Percentiles rank a stretch among this genome's conserved stretches.
phyloP scores from a whole-genome alignment of 2,888 invertebrate species.

The Mythimna lalbum region DNA sequence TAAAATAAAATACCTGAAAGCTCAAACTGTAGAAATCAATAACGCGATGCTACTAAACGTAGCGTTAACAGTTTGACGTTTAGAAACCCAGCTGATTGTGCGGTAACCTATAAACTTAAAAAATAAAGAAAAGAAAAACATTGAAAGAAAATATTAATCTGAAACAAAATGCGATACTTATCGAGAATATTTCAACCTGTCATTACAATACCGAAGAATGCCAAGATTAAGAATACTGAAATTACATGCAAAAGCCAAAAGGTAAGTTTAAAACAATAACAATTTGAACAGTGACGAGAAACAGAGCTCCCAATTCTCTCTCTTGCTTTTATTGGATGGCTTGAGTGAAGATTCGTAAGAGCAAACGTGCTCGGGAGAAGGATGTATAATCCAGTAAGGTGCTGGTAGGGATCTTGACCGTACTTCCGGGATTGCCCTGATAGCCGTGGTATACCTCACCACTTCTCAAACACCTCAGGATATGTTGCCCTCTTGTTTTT shows the following conservation, averaged over 20 bases:
- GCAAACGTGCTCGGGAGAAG: no score
- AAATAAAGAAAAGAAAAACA: conserved; percentile 25
- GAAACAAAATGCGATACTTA: conserved; percentile 86
- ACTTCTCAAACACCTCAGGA: no score
- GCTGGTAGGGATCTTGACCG: no score
- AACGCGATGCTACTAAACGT: conserved; percentile 37
- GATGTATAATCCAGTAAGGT: no score
- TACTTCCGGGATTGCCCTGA: no score
- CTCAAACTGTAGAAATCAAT: neutral
- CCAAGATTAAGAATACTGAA: conserved; percentile 90
- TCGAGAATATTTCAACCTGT: conserved; percentile 94
- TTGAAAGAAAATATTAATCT: conserved; percentile 3
- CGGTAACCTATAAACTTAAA: conserved; percentile 63
- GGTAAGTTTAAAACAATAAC: conserved; percentile 81
- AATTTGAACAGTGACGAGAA: no score
- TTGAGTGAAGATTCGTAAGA: no score
- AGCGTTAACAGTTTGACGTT: conserved; percentile 29
- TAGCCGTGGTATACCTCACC: no score
- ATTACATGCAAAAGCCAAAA: conserved; percentile 94
- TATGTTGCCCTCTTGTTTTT: no score
- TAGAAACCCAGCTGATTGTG: conserved; percentile 49
- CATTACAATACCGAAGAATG: conserved; percentile 91
- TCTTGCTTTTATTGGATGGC: neutral
- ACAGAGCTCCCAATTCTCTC: no score
- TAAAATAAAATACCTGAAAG: no score